Evolutionary conservation across 2,113 vertebrate genomes (phyloP), one percentile per base, ranked within the genome.

Genomic region (Dipodomys stephensi): DNA sequence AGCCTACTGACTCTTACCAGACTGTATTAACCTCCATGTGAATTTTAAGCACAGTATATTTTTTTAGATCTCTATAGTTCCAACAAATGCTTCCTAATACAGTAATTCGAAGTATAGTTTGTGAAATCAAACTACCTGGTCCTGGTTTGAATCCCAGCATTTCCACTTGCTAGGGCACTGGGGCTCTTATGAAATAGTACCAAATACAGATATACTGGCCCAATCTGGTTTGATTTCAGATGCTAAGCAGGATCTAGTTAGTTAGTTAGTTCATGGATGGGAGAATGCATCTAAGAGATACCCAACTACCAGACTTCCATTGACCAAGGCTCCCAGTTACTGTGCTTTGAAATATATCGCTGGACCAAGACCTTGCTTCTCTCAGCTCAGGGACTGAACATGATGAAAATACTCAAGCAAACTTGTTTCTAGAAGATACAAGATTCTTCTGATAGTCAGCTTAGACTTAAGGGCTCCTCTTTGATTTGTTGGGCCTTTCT

Each of bases 91-190:
- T 57, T 74, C 67, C 15, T 79, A 79, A 27, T n/a, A 12, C 71
- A 65, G 57, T 74, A 57, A 32, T 44, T 90, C 28, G 62, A 25
- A 30, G 23, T 35, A 32, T 57, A 65, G 16, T 62, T 46, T 80
- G 46, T 83, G 76, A 25, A 88, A 39, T 32, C 62, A 87, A 46
- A 83, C 30, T 44, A 16, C 19, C 65, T 86, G 22, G 71, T 90
- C 19, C 65, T 86, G 22, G 71, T 90, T 93, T 90, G 35, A 93
- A 90, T 84, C 39, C 44, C 64, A 82, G 35, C 80, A 85, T 30
- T 92, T 6, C 77, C 25, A 39, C 80, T 93, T 84, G 39, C 11
- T 91, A 16, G n/a, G 4, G 7, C 69, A 13, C n/a, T 15, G 28
- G 67, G 32, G 15, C 27, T 27, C 12, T 74, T 79, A 0, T 71